Evolutionary conservation across 2,797 vertebrate genomes (phyloP), one percentile per base, ranked within the genome.

Genomic region (Nannoperca obscura): DNA sequence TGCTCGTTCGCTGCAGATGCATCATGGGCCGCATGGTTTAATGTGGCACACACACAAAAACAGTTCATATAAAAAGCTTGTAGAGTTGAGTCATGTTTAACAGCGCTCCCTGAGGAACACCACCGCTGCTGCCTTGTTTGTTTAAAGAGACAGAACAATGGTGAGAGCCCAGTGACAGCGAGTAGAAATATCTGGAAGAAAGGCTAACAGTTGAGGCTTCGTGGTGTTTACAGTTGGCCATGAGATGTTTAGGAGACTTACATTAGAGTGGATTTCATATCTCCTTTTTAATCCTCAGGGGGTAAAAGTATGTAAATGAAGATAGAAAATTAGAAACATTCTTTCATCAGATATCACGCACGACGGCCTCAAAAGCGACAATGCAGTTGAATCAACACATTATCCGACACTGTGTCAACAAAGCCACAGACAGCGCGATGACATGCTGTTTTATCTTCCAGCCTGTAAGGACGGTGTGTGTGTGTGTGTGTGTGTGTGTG

Each of bases 81-180:
- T 50, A 47, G 63, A 46, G 61, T 38, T 67, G 59, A 62, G 44
- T 50, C 49, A 63, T 59, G 73, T 74, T 67, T 27, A 68, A n/a
- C 58, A 52, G 44, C 7, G 47, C 27, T 49, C 65, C 53, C 78
- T 7, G 61, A 61, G 58, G 71, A 69, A 40, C 55, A 53, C 30
- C 34, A 32, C 34, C 34, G 8, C 24, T 0, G 11, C 24, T 10
- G 52, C 32, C 3, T 40, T 7, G 19, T 46, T 2, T 22, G 24
- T 24, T 44, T 19, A 70, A 24, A 22, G 20, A 57, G 20, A 57
- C 53, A 42, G 30, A 59, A 69, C 46, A 13, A 57, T 7, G 27
- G 15, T 38, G 62, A 53, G 59, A 46, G 40, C 46, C 20, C 22
- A 22, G 30, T 20, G 70, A 58, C 32, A 34, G 30, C 8, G 9